A percentile compares a stretch with the other conserved stretches of the same genome.
Conservation (phyloP, 2,113 vertebrate species). For the Pteropus alecto region DNA sequence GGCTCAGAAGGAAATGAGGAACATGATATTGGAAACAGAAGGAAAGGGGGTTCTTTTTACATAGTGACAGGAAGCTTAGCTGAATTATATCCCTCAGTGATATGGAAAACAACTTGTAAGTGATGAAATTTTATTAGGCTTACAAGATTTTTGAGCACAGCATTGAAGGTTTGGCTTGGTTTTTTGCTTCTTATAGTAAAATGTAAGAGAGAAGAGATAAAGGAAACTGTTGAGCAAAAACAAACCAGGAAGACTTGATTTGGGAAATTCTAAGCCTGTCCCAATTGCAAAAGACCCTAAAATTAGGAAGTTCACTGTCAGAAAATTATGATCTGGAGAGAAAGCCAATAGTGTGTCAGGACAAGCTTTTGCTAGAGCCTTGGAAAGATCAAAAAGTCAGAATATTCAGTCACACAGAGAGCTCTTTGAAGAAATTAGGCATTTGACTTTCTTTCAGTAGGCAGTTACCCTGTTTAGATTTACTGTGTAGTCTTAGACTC, state of each 20-base stretch:
- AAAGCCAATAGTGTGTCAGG: not conserved
- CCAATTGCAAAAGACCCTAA: not conserved
- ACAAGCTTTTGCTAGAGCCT: not conserved
- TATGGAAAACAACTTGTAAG: not conserved
- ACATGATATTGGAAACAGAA: not conserved
- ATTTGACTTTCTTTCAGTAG: not conserved
- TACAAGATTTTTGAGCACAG: not conserved
- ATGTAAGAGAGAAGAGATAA: not conserved
- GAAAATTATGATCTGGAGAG: not conserved
- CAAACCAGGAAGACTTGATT: not conserved
- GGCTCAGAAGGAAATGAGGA: not conserved
- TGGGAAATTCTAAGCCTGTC: not conserved
- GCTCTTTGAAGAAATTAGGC: not conserved
- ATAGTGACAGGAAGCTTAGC: not conserved
- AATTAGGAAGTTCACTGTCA: not conserved
- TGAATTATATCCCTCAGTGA: not conserved
- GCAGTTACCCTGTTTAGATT: not conserved
- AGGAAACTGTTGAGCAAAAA: not conserved
- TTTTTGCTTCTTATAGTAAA: not conserved
- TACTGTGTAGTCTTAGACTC: not conserved
- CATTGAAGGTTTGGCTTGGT: not conserved
- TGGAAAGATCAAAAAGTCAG: not conserved
- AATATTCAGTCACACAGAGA: not conserved
- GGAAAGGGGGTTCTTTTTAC: not conserved
- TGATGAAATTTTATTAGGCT: not conserved